Evolutionary conservation across 2,113 vertebrate species (phyloP).

Genomic region (Cottus gobio): DNA sequence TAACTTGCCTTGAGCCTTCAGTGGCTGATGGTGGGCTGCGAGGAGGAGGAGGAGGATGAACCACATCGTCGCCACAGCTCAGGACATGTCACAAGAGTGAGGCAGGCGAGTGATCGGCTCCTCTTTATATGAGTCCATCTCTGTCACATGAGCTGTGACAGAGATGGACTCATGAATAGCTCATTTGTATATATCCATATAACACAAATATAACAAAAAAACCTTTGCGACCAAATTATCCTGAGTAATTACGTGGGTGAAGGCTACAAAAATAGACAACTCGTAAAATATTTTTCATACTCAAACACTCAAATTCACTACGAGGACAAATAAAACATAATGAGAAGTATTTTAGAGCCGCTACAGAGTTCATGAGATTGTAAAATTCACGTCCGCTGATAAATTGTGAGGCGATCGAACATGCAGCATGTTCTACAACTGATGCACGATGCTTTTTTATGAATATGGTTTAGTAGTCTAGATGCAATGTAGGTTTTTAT

Average conservation of each 20-base stretch:
- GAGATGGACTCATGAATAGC: neutral
- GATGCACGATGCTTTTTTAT: neutral
- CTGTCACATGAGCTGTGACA: slow-evolving; percentile 11
- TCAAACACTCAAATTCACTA: neutral
- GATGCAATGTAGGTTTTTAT: too few relatives aligned
- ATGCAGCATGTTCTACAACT: neutral
- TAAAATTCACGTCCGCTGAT: neutral
- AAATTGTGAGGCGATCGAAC: neutral
- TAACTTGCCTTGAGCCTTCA: slow-evolving; percentile 21
- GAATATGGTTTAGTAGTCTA: too few relatives aligned
- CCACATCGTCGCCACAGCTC: slow-evolving; percentile 45
- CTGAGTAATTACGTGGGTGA: neutral
- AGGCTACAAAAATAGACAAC: neutral
- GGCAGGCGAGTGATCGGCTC: neutral
- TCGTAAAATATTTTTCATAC: neutral
- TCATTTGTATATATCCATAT: too few relatives aligned
- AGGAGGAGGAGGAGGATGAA: slow-evolving; percentile 38
- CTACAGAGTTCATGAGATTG: neutral
- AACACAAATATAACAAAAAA: too few relatives aligned
- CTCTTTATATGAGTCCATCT: slow-evolving; percentile 48
- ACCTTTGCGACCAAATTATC: too few relatives aligned
- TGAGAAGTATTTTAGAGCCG: neutral
- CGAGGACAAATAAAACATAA: neutral
- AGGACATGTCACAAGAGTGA: slow-evolving; percentile 35
- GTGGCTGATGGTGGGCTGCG: neutral